These are phyloP conservation scores for Gymnoscelis rufifasciata DNA, from an alignment of 2,888 invertebrate species.

Conservation along the genomic window DNA sequence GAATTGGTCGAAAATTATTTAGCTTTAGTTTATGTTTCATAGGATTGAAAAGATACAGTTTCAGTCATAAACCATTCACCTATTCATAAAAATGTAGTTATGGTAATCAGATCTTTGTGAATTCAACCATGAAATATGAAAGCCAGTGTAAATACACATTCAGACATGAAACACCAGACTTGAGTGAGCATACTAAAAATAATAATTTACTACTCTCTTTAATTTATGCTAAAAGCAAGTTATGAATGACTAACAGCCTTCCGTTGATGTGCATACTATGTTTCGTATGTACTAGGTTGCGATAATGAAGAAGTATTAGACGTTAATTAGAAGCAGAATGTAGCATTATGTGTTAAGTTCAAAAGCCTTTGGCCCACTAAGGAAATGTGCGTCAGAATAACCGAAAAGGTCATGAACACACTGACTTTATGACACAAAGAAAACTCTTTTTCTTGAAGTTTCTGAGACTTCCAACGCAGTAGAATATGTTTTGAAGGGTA, in stretches of 20 bases:
- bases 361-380: constrained; percentile 61
- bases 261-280: neutral
- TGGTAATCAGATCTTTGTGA: neutral
- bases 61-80: neutral
- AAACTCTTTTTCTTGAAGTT: constrained; percentile 12
- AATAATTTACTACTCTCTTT: neutral
- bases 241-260: constrained; percentile 9
- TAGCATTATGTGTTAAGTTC: constrained; percentile 44
- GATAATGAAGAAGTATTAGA: constrained; percentile 44
- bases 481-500: neutral
- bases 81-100: neutral
- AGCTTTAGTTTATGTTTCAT: too few relatives aligned
- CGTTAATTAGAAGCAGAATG: constrained; percentile 41
- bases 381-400: constrained; percentile 48
- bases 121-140: constrained; percentile 9
- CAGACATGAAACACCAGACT: neutral
- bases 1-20: too few relatives aligned
- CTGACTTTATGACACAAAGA: constrained; percentile 40
- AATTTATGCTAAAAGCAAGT: constrained; percentile 12
- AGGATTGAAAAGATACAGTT: too few relatives aligned
- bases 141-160: constrained; percentile 6
- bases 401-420: constrained; percentile 58
- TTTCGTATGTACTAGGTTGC: constrained; percentile 31
- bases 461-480: neutral
- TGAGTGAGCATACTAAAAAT: constrained; percentile 6